Conservation (phyloP, 1,140 invertebrate species). For the Rhynchophorus ferrugineus region DNA sequence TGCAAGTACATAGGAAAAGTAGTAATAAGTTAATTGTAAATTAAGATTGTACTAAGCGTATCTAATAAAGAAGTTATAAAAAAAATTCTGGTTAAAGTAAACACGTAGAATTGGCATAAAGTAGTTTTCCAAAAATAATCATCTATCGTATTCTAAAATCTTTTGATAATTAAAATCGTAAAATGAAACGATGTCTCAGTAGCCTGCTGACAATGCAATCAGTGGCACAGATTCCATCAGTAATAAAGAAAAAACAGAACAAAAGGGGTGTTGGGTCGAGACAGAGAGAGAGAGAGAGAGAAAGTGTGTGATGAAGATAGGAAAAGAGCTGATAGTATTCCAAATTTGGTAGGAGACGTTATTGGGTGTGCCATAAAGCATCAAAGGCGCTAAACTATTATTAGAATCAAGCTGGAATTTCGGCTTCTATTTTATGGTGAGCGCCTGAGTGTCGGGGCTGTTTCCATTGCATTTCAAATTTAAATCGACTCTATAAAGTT, state of each 20-base stretch:
- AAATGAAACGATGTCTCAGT: background rate
- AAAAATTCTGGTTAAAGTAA: too few species aligned
- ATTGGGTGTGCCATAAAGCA: background rate
- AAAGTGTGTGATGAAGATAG: too few species aligned
- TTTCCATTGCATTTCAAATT: slow-evolving; percentile 24
- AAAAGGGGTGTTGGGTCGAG: too few species aligned
- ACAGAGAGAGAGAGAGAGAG: too few species aligned
- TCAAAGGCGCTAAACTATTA: slow-evolving; percentile 7
- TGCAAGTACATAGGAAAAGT: too few species aligned
- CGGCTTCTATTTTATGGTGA: slow-evolving; percentile 20
- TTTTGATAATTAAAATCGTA: background rate
- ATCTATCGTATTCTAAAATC: too few species aligned
- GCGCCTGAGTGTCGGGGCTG: slow-evolving; percentile 8
- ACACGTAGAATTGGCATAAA: too few species aligned
- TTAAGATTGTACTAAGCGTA: too few species aligned
- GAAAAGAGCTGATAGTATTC: background rate
- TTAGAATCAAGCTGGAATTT: slow-evolving; percentile 16
- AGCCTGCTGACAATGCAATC: background rate
- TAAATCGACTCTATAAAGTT: slow-evolving; percentile 25
- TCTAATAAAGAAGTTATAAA: too few species aligned
- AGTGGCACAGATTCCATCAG: background rate
- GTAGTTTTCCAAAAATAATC: too few species aligned
- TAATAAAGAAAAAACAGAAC: background rate
- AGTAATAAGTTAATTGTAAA: too few species aligned
- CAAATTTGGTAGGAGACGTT: background rate